Percentiles rank a stretch among this genome's conserved stretches.
phyloP scores from a whole-genome alignment of 1,140 invertebrate genomes.

The Tyrophagus putrescentiae region DNA sequence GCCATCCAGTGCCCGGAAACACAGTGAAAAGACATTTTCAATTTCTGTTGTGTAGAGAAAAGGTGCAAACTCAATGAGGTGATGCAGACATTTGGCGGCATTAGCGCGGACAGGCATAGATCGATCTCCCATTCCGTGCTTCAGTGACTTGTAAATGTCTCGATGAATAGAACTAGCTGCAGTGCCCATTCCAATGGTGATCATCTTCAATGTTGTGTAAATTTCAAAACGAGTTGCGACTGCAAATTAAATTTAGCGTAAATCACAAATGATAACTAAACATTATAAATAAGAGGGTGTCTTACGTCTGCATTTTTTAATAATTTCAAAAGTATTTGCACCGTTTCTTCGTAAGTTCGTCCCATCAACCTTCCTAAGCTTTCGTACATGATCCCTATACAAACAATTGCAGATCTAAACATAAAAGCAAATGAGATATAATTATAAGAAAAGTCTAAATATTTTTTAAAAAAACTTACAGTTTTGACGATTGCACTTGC shows the following conservation, averaged over 20 bases:
- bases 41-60: slow-evolving; percentile 78
- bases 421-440: slow-evolving; percentile 26
- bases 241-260: too few relatives aligned
- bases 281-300: not conserved
- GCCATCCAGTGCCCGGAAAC: slow-evolving; percentile 77
- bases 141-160: slow-evolving; percentile 75
- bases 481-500: slow-evolving; percentile 72
- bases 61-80: slow-evolving; percentile 71
- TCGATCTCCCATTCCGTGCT: slow-evolving; percentile 68
- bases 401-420: slow-evolving; percentile 81
- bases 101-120: slow-evolving; percentile 77
- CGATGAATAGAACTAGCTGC: slow-evolving; percentile 73
- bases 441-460: not conserved
- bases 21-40: slow-evolving; percentile 70
- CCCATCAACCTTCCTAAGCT: slow-evolving; percentile 96
- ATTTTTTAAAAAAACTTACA: slow-evolving; percentile 49
- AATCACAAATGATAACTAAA: not conserved
- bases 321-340: slow-evolving; percentile 75
- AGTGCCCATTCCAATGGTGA: slow-evolving; percentile 68
- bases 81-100: slow-evolving; percentile 67
- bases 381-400: slow-evolving; percentile 92
- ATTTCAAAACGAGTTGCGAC: slow-evolving; percentile 91
- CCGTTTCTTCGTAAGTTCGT: slow-evolving; percentile 91
- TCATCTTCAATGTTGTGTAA: slow-evolving; percentile 87
- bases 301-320: slow-evolving; percentile 70